A percentile compares a stretch with the other conserved stretches of the same genome.
Evolutionary conservation across 2,888 invertebrate species (phyloP).

Genomic region (Cheilosia impressa): DNA sequence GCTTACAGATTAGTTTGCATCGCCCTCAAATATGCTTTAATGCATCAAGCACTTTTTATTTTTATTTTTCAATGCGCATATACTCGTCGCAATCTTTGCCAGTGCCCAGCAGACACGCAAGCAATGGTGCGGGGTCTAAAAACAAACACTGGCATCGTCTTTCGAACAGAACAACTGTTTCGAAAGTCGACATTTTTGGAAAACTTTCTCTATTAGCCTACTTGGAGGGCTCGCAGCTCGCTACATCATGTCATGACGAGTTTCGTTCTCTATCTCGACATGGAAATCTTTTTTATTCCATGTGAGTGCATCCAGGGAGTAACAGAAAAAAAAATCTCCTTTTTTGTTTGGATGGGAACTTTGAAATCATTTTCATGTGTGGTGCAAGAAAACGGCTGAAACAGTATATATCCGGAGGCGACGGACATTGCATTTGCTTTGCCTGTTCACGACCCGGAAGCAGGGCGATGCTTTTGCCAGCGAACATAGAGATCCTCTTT

Average conservation of each 20-base stretch:
- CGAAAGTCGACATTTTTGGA: constrained; percentile 19
- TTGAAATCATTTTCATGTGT: constrained; percentile 30
- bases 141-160: constrained; percentile 35
- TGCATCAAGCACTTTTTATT: constrained; percentile 10
- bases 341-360: constrained; percentile 27
- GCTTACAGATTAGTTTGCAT: constrained; percentile 3
- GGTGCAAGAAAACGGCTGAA: constrained; percentile 15
- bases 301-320: constrained; percentile 23
- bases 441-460: not conserved
- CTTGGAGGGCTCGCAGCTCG: constrained; percentile 12
- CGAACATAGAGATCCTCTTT: not conserved
- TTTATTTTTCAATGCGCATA: not conserved
- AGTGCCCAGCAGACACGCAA: not conserved
- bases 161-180: constrained; percentile 29
- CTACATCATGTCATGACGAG: constrained; percentile 32
- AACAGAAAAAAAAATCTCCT: constrained; percentile 6
- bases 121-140: not conserved
- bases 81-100: too few relatives aligned
- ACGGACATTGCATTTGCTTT: constrained; percentile 39
- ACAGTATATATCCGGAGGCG: not conserved
- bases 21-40: constrained; percentile 2
- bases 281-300: constrained; percentile 59
- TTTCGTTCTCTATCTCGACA: constrained; percentile 46
- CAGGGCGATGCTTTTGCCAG: constrained; percentile 10
- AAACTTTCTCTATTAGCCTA: constrained; percentile 54